Conservation (phyloP, 2,888 invertebrate genomes). For the Pterostichus madidus region DNA sequence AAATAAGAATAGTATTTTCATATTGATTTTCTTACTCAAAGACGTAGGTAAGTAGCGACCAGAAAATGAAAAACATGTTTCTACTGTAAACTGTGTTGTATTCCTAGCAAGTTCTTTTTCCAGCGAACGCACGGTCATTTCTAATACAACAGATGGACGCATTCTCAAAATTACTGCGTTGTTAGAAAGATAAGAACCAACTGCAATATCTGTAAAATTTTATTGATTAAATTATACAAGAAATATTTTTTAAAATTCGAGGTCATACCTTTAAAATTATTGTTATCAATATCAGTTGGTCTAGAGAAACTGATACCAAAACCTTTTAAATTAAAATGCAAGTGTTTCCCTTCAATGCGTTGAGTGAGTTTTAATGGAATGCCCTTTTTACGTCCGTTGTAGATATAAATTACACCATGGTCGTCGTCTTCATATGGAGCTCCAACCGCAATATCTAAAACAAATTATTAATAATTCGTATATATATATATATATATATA, state of each 20-base stretch:
- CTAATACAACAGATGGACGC: constrained; percentile 36
- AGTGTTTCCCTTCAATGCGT: constrained; percentile 31
- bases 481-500: too few relatives aligned
- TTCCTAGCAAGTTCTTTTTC: constrained; percentile 4
- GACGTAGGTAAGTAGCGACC: constrained; percentile 13
- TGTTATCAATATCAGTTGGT: constrained; percentile 54
- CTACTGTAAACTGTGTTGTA: constrained; percentile 25
- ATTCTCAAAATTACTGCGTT: constrained; percentile 53
- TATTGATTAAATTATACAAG: constrained; percentile 6
- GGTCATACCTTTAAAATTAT: constrained; percentile 30
- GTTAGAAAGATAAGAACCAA: constrained; percentile 55
- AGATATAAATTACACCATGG: constrained; percentile 58
- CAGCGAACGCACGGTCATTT: constrained; percentile 16
- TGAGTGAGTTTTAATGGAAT: constrained; percentile 11
- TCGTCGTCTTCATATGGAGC: constrained; percentile 61
- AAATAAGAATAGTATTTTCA: too few relatives aligned
- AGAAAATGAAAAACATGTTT: constrained; percentile 23
- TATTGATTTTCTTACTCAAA: constrained; percentile 38
- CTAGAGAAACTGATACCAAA: constrained; percentile 64
- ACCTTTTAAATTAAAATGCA: constrained; percentile 29
- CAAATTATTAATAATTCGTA: neutral
- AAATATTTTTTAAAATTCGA: neutral
- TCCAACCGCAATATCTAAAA: constrained; percentile 50
- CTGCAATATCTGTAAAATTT: constrained; percentile 56
- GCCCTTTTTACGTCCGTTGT: constrained; percentile 34